Percentiles rank a stretch among this genome's conserved stretches.
Evolutionary conservation across 2,113 vertebrate species (phyloP).

Genomic region (Bothrops jararaca): DNA sequence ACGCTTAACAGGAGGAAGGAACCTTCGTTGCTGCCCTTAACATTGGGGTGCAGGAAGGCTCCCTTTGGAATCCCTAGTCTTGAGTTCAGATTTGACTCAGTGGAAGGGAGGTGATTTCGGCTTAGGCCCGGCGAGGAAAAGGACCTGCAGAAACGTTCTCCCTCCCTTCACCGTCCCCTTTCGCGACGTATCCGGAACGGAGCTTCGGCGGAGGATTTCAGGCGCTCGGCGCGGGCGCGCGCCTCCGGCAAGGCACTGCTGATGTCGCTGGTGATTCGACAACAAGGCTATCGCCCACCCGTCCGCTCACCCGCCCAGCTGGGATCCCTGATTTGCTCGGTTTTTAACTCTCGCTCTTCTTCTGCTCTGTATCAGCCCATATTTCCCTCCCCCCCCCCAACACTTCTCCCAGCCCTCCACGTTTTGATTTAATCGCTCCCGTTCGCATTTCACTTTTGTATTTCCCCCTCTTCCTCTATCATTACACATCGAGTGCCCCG

Average conservation of each 20-base stretch:
- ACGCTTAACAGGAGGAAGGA: not conserved
- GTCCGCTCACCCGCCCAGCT: constrained; percentile 36
- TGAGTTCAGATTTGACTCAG: not conserved
- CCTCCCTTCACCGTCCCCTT: not conserved
- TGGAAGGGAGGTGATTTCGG: not conserved
- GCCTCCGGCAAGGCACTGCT: not conserved
- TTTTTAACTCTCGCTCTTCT: constrained; percentile 63
- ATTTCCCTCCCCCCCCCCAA: not conserved
- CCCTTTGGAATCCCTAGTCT: not conserved
- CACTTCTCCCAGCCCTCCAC: constrained; percentile 64
- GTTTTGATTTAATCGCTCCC: constrained; percentile 78
- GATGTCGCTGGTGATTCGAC: constrained; percentile 40
- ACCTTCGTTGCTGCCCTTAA: not conserved
- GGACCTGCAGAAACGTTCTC: not conserved
- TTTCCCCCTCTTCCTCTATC: constrained; percentile 75
- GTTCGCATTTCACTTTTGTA: constrained; percentile 78
- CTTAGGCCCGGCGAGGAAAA: not conserved
- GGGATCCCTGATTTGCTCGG: constrained; percentile 65
- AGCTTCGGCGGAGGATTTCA: not conserved
- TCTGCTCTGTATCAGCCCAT: constrained; percentile 57
- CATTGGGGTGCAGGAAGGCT: not conserved
- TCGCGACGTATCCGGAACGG: not conserved
- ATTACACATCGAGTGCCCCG: constrained; percentile 94
- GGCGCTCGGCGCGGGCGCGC: not conserved
- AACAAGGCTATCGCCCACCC: constrained; percentile 28